A percentile compares a stretch with the other conserved stretches of the same genome.
Evolutionary conservation across 2,797 vertebrate genomes (phyloP).

Genomic region (Helarctos malayanus): DNA sequence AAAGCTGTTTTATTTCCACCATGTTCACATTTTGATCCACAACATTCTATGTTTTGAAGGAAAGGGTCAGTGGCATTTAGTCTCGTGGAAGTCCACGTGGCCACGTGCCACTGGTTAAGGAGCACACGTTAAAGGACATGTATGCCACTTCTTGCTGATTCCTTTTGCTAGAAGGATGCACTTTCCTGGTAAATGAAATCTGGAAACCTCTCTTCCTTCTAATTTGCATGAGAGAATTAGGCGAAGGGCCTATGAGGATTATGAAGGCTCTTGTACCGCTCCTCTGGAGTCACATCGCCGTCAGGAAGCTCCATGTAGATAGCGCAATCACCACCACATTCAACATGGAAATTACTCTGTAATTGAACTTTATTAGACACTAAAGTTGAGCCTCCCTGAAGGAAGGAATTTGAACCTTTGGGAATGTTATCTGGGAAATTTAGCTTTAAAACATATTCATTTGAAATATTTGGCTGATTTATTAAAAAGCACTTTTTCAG

Average conservation of each 20-base stretch:
- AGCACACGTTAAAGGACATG: not conserved
- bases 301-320: not conserved
- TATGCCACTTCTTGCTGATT: not conserved
- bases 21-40: not conserved
- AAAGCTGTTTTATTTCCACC: not conserved
- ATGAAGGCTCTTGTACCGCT: not conserved
- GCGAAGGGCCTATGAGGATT: not conserved
- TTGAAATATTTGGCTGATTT: conserved; percentile 55
- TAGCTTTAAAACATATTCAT: conserved; percentile 46
- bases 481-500: conserved; percentile 59
- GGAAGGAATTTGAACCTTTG: conserved; percentile 54
- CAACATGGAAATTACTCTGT: conserved; percentile 45
- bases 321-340: fast-evolving
- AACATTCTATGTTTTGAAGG: conserved; percentile 8
- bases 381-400: not conserved
- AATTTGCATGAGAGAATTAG: conserved; percentile 65
- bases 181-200: conserved; percentile 47
- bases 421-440: conserved; percentile 58
- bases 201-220: conserved; percentile 51
- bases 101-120: fast-evolving
- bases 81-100: conserved; percentile 9
- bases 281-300: not conserved
- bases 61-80: not conserved
- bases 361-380: conserved; percentile 40
- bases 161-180: conserved; percentile 43